Evolutionary conservation across 2,113 vertebrate genomes (phyloP).

Genomic region (Amblyornis subalaris): DNA sequence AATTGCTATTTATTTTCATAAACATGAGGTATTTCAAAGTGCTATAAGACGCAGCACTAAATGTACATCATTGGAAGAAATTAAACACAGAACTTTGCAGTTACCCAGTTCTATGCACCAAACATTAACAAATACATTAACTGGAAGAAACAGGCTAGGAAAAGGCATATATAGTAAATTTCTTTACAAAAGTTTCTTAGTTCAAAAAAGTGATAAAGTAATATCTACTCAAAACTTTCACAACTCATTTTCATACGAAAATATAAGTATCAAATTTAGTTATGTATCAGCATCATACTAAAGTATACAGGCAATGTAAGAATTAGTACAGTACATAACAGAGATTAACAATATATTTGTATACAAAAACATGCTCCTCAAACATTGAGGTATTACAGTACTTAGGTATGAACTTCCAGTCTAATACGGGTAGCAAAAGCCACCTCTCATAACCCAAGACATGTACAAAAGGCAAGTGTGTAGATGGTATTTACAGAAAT

Average conservation of each 20-base stretch:
- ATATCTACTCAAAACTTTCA: conserved; percentile 97
- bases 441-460: conserved; percentile 86
- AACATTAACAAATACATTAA: conserved; percentile 98
- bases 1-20: conserved; percentile 99
- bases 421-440: conserved; percentile 91
- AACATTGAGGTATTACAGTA: conserved; percentile 99
- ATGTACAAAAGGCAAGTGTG: conserved; percentile 91
- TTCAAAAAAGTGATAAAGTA: conserved; percentile 97
- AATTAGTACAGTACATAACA: conserved; percentile 98
- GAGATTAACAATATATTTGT: conserved; percentile 92
- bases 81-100: conserved; percentile 89
- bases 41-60: conserved; percentile 99
- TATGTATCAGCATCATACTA: conserved; percentile 99
- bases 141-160: conserved; percentile 87
- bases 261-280: conserved; percentile 99
- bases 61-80: conserved; percentile 90
- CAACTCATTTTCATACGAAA: conserved; percentile 99
- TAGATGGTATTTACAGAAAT: conserved; percentile 96
- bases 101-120: conserved; percentile 99
- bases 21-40: conserved; percentile 99
- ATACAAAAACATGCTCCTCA: conserved; percentile 96
- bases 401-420: conserved; percentile 99
- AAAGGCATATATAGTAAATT: conserved; percentile 94
- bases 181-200: conserved; percentile 98
- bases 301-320: conserved; percentile 97